Base-by-base conservation (phyloP, 1,140 invertebrate genomes). In the Hetaerina americana region DNA sequence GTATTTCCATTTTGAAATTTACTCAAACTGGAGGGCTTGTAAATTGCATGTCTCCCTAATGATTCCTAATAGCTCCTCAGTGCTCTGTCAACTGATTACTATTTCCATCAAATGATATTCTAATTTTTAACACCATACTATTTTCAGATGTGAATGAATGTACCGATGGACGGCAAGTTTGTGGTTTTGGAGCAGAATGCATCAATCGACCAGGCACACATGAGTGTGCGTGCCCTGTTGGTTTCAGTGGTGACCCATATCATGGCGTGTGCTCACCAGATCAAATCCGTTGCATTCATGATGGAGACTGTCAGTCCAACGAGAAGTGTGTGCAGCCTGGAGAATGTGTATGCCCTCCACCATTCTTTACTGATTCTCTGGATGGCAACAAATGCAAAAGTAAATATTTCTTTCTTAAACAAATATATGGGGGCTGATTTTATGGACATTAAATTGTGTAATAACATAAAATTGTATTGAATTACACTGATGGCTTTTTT, bases 321-420 rank as follows among this genome's bases (percentile, higher is more conserved):
- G 92, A 96, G 80, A 91, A 93, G 81, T 97, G 94, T 79, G 88
- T 94, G 12, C 90, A 95, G 78, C 92, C 93, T 0, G 94, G 92
- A 0, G 89, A 93, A 81, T 96, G 93, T 78, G 85, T 94, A 1
- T 95, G 93, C 79, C 92, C 91, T 26, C 92, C 92, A 24, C 94
- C 93, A 0, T 96, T 90, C 80, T 95, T 92, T 79, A 87, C 90
- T 25, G 92, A 95, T 79, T 85, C 87, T 18, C 81, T 85, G 27
- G 90, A 94, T 78, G 88, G 88, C 49, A 91, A 92, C 78, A 88
- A 90, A 77, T 95, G 93, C 79, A 95, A 94, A 82, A 95, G 89
- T 85, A 78, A 79, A 76, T 79, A 73, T 29, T 73, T 71, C 24
- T 72, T 66, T 26, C 70, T 77, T 69, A 31, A 75, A 71, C 49